Percentiles rank a stretch among this genome's conserved stretches.
Evolutionary conservation across 2,888 invertebrate genomes (phyloP).

Genomic region (Yponomeuta sedellus): DNA sequence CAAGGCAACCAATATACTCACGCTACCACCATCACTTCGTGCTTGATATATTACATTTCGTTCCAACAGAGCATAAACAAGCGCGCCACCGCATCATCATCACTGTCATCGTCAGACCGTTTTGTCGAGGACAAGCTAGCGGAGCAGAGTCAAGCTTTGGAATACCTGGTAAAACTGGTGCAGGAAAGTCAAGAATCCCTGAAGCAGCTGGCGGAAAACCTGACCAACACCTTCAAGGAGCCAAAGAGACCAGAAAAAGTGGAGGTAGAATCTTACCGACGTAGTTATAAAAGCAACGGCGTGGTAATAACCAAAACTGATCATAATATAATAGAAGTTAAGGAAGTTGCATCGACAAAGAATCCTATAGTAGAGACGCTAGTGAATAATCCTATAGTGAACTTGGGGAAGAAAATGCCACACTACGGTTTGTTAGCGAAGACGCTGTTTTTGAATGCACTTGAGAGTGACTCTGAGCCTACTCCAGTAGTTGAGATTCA

Average conservation of each 20-base stretch:
- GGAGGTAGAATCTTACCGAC: slow-evolving; percentile 34
- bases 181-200: slow-evolving; percentile 36
- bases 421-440: slow-evolving; percentile 44
- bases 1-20: no score
- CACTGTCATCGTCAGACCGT: background rate
- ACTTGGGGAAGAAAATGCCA: slow-evolving; percentile 40
- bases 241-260: slow-evolving; percentile 44
- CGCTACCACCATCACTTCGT: no score
- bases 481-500: slow-evolving; percentile 35
- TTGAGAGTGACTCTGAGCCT: slow-evolving; percentile 34
- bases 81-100: background rate
- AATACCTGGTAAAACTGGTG: slow-evolving; percentile 37
- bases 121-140: slow-evolving; percentile 45
- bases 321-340: no score
- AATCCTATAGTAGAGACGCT: background rate
- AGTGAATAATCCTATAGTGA: slow-evolving; percentile 31
- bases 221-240: slow-evolving; percentile 31
- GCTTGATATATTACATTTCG: slow-evolving; percentile 17
- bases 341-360: background rate
- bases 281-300: slow-evolving; percentile 16
- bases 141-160: slow-evolving; percentile 48
- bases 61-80: background rate
- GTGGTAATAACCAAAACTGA: slow-evolving; percentile 3
- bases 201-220: slow-evolving; percentile 38
- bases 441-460: slow-evolving; percentile 36